These are phyloP conservation scores for Ageneiosus marmoratus DNA, from an alignment of 2,113 vertebrate species.

Conservation along the genomic window DNA sequence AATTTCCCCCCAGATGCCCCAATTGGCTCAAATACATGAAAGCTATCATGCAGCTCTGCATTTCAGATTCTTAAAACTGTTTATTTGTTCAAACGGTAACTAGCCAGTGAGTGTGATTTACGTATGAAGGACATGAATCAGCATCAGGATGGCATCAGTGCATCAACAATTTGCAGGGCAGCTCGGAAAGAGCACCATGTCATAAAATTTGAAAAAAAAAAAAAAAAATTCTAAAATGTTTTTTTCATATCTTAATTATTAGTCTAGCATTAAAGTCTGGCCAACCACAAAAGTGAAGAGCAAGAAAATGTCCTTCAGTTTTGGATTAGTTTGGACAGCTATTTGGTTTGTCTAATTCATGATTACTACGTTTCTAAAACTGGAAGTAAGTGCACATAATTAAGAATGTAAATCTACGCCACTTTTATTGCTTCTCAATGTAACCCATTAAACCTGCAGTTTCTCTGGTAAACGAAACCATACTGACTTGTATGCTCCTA, in stretches of 20 bases:
- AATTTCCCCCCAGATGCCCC: not conserved
- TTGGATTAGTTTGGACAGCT: too few species aligned
- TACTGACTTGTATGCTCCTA: conserved; percentile 21
- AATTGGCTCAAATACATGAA: not conserved
- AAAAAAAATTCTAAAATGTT: too few species aligned
- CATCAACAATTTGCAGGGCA: not conserved
- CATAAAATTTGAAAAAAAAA: not conserved
- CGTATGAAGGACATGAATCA: not conserved
- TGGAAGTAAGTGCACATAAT: not conserved
- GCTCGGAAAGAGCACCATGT: not conserved
- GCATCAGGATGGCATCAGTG: not conserved
- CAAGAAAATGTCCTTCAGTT: too few species aligned
- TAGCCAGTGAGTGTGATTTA: not conserved
- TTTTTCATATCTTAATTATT: too few species aligned
- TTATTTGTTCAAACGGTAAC: not conserved
- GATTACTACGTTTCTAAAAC: not conserved
- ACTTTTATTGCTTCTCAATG: not conserved
- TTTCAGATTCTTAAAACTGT: not conserved
- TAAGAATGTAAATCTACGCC: not conserved
- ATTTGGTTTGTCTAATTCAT: not conserved
- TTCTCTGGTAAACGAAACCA: too few species aligned
- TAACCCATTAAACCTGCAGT: too few species aligned
- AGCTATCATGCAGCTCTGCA: not conserved
- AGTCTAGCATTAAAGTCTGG: too few species aligned
- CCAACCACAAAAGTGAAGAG: too few species aligned